phyloP scores from a whole-genome alignment of 2,797 vertebrate genomes.

The Lagocephalus sceleratus region DNA sequence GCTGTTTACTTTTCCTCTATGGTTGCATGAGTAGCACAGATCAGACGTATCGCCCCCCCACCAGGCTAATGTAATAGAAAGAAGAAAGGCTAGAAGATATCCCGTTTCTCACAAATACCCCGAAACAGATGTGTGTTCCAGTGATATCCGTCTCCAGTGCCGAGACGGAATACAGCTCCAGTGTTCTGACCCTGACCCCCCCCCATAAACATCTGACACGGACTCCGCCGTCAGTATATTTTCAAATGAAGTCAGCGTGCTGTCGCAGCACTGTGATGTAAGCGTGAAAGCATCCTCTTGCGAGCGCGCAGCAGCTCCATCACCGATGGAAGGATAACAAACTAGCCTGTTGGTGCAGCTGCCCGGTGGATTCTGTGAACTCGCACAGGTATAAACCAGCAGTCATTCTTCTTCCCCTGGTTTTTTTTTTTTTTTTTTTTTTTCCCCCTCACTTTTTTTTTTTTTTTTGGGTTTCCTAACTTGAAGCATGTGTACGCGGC shows the following conservation, averaged over 20 bases:
- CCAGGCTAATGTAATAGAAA: too few species aligned
- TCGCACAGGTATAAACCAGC: conserved; percentile 50
- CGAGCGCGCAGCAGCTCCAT: conserved; percentile 13
- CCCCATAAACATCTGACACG: conserved; percentile 10
- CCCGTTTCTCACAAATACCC: conserved; percentile 12
- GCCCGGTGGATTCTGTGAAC: conserved; percentile 32
- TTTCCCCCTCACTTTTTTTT: neutral
- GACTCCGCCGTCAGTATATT: conserved; percentile 11
- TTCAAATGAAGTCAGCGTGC: conserved; percentile 8
- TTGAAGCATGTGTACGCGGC: conserved; percentile 54
- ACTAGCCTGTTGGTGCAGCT: conserved; percentile 51
- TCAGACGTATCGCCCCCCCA: too few species aligned
- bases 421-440: conserved; percentile 12
- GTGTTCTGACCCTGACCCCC: conserved; percentile 12
- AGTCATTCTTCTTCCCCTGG: conserved; percentile 33
- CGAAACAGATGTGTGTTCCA: conserved; percentile 32
- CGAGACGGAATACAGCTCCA: conserved; percentile 1
- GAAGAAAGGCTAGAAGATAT: too few species aligned
- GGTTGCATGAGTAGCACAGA: too few species aligned
- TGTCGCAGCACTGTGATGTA: conserved; percentile 39
- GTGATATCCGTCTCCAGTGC: too few species aligned
- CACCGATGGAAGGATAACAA: conserved; percentile 31
- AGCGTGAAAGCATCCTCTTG: conserved; percentile 26
- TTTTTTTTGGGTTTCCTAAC: conserved; percentile 48
- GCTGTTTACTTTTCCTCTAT: too few species aligned